A percentile compares a stretch with the other conserved stretches of the same genome.
These are phyloP conservation scores for Eupithecia centaureata DNA, from an alignment of 2,888 invertebrate species.

Conservation along the genomic window DNA sequence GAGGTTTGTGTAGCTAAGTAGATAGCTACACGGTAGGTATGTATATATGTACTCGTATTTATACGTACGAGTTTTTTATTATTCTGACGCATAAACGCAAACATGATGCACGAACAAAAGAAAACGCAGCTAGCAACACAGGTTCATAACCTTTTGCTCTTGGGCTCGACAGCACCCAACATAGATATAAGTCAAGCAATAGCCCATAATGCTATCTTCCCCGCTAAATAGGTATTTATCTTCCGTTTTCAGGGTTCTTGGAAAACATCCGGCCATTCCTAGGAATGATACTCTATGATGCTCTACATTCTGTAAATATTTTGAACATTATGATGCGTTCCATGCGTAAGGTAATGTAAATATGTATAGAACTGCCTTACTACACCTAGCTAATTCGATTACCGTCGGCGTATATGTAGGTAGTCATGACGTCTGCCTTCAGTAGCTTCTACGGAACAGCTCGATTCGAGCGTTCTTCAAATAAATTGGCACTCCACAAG, in stretches of 20 bases:
- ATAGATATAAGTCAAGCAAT: constrained; percentile 53
- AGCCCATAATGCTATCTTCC: constrained; percentile 31
- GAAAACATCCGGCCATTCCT: constrained; percentile 34
- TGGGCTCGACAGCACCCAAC: constrained; percentile 61
- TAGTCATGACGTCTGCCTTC: constrained; percentile 54
- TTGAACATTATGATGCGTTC: constrained; percentile 37
- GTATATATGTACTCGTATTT: neutral
- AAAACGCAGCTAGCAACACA: constrained; percentile 55
- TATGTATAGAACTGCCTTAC: constrained; percentile 53
- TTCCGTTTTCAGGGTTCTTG: constrained; percentile 46
- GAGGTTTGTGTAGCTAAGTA: constrained; percentile 14
- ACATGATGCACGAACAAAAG: constrained; percentile 42
- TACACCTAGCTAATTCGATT: constrained; percentile 53
- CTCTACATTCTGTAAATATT: constrained; percentile 32
- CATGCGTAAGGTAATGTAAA: constrained; percentile 55
- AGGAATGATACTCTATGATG: constrained; percentile 16
- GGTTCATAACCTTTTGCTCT: constrained; percentile 72
- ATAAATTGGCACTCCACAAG: constrained; percentile 79
- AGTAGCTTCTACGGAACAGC: constrained; percentile 53
- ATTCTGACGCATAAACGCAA: constrained; percentile 15
- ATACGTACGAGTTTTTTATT: neutral
- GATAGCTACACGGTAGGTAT: neutral
- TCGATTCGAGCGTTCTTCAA: constrained; percentile 68
- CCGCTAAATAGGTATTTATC: constrained; percentile 18
- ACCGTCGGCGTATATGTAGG: constrained; percentile 51